These are phyloP conservation scores for Melanostigma gelatinosum DNA, from an alignment of 2,113 vertebrate species.

Conservation along the genomic window DNA sequence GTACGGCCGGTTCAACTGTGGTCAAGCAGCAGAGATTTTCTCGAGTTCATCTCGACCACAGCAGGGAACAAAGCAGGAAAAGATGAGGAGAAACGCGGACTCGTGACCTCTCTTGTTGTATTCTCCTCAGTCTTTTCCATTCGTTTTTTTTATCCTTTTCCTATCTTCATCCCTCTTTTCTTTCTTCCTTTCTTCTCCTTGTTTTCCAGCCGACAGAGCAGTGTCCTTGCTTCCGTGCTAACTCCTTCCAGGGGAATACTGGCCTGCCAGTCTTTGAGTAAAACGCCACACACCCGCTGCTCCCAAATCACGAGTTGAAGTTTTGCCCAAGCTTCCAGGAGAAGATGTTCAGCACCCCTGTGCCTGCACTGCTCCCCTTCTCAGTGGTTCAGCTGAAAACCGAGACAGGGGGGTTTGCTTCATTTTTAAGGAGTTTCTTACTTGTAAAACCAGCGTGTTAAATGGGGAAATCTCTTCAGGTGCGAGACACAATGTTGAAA, in stretches of 20 bases:
- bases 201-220: slow-evolving; percentile 33
- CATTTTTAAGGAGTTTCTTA: not conserved
- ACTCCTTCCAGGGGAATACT: slow-evolving; percentile 20
- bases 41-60: slow-evolving; percentile 39
- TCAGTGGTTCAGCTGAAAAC: not conserved
- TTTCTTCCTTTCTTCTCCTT: slow-evolving; percentile 8
- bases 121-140: slow-evolving; percentile 5
- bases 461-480: not conserved
- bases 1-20: slow-evolving; percentile 45
- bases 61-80: slow-evolving; percentile 24
- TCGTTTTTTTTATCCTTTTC: not conserved
- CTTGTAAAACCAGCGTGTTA: not conserved
- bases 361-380: not conserved
- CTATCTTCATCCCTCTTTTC: slow-evolving; percentile 10
- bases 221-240: slow-evolving; percentile 14
- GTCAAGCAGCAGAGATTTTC: slow-evolving; percentile 40
- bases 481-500: not conserved
- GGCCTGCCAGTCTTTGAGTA: slow-evolving; percentile 19
- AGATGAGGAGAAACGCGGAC: slow-evolving; percentile 15
- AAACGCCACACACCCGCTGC: slow-evolving; percentile 31
- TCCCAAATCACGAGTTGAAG: slow-evolving; percentile 31
- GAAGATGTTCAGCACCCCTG: slow-evolving; percentile 17
- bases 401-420: not conserved
- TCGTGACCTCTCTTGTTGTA: slow-evolving; percentile 37
- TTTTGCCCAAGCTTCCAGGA: slow-evolving; percentile 47